phyloP scores from a whole-genome alignment of 2,113 vertebrate species.

The Cyanoliseus patagonus region DNA sequence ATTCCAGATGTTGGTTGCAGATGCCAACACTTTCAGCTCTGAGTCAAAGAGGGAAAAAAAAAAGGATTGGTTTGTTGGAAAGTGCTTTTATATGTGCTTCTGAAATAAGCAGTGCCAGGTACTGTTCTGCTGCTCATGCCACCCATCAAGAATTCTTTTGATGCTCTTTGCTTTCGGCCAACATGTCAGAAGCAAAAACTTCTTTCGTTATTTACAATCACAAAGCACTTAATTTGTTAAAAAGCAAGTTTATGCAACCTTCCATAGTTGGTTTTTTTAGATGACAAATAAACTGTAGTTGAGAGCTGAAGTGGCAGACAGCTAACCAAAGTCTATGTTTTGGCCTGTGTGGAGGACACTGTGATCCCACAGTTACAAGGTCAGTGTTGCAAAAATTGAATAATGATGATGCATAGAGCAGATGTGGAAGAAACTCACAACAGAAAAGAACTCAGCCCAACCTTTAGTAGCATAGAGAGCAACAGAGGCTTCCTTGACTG shows the following conservation, averaged over 20 bases:
- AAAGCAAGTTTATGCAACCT: neutral
- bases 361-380: neutral
- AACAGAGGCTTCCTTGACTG: neutral
- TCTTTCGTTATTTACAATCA: neutral
- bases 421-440: neutral
- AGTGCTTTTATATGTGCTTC: neutral
- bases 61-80: neutral
- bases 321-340: neutral
- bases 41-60: neutral
- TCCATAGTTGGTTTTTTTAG: neutral
- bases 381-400: neutral
- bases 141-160: neutral
- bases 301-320: neutral
- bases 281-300: neutral
- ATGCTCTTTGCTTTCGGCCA: neutral
- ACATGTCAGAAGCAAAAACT: neutral
- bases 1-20: constrained; percentile 78
- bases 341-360: neutral
- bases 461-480: neutral
- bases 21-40: neutral
- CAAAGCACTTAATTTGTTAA: neutral
- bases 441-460: neutral
- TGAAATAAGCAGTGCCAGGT: neutral
- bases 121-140: neutral
- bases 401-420: neutral